Base-by-base conservation (phyloP, 2,888 invertebrate genomes). In the Phymatocera aterrima region DNA sequence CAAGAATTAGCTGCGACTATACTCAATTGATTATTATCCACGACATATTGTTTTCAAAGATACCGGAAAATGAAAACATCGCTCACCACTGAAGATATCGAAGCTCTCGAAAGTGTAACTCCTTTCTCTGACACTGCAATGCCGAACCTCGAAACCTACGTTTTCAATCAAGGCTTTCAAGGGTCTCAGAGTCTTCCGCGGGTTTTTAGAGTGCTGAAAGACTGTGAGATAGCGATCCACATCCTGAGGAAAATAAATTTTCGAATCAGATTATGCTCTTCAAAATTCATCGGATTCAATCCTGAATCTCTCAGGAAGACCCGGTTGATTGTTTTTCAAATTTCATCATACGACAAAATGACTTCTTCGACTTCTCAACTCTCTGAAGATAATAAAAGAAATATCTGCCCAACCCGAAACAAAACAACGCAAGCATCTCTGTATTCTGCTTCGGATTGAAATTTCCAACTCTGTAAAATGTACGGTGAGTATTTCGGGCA, bases 171-270 rank as follows among this genome's bases (percentile, higher is more conserved):
- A 86, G 79, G 92, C 91, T 28, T 91, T 91, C 34, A n/a, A n/a
- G n/a, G n/a, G n/a, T n/a, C n/a, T n/a, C 31, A 95, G 91, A 78
- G 93, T 91, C 12, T 92, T 91, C 65, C 92, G 93, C 0, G 95
- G 94, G 85, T 94, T 91, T 79, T 91, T 85, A 74, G 92, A 93
- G 72, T 94, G 91, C 81, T 96, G 95, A 83, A 95, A 94, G 0
- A 94, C 94, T 0, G 95, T 94, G 18, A 96, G 92, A 86, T 92
- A 95, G 78, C 93, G 92, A 77, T 93, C 91, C 2, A 93, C 93
- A 85, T 95, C 94, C 92, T 92, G 81, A 31, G 83, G 82, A 40
- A 40, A 81, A 70, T 77, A 78, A 40, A 54, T 54, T 54, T 54
- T 54, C 54, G 54, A 54, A 43, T 0, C 6, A 68, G 15, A 24